phyloP scores from a whole-genome alignment of 2,797 vertebrate genomes.

The Sciaenops ocellatus region DNA sequence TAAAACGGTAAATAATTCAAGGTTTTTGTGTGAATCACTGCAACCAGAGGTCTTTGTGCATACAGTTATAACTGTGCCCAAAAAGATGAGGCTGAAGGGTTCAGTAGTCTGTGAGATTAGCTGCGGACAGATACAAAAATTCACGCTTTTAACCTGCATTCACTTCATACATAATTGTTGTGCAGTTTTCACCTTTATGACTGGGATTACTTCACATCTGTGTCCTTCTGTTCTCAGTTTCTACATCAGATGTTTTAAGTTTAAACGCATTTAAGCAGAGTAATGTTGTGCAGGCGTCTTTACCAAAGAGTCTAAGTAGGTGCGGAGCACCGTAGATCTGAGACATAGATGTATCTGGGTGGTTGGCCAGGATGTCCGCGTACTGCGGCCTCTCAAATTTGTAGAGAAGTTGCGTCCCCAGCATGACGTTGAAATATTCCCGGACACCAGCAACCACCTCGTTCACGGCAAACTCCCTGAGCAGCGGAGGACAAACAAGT shows the following conservation, averaged over 20 bases:
- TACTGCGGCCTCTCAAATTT: constrained; percentile 99
- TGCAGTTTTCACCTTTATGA: not conserved
- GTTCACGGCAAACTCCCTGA: constrained; percentile 97
- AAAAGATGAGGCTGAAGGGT: too few relatives aligned
- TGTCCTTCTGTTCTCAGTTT: not conserved
- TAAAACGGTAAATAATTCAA: too few relatives aligned
- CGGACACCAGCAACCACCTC: constrained; percentile 97
- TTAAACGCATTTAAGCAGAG: not conserved
- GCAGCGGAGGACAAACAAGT: constrained; percentile 2
- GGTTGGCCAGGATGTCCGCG: constrained; percentile 94
- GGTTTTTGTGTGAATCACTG: too few relatives aligned
- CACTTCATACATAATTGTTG: not conserved
- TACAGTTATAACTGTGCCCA: too few relatives aligned
- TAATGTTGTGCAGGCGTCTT: constrained; percentile 6
- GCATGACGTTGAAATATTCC: constrained; percentile 99
- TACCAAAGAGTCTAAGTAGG: constrained; percentile 94
- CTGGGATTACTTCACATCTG: not conserved
- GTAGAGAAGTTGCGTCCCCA: constrained; percentile 97
- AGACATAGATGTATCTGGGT: constrained; percentile 96
- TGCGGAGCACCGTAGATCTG: constrained; percentile 97
- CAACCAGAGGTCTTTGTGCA: too few relatives aligned
- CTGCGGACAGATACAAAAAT: too few relatives aligned
- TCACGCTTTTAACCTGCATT: not conserved
- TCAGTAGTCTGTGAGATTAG: too few relatives aligned
- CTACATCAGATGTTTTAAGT: not conserved